phyloP scores from a whole-genome alignment of 2,113 vertebrate species.

The Genyomyrus donnyi region DNA sequence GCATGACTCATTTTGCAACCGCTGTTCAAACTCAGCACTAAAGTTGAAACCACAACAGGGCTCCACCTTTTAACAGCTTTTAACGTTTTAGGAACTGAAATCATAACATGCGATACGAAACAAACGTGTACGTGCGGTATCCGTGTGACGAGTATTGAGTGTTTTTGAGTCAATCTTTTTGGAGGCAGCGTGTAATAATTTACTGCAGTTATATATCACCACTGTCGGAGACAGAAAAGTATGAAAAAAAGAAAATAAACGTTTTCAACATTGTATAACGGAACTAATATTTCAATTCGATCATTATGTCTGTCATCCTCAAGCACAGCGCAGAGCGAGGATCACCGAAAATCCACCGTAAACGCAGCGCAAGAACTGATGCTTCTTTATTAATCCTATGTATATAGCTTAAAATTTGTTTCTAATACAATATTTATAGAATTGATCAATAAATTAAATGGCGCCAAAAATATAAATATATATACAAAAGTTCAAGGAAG shows the following conservation, averaged over 20 bases:
- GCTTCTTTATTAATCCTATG: background rate
- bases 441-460: background rate
- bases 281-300: background rate
- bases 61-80: background rate
- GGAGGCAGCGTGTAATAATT: background rate
- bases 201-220: background rate
- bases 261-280: background rate
- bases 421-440: background rate
- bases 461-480: background rate
- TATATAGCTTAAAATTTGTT: background rate
- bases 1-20: background rate
- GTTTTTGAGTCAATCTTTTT: background rate
- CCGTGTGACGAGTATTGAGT: background rate
- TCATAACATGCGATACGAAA: background rate
- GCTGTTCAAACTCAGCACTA: background rate
- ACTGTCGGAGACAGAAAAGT: background rate
- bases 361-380: background rate
- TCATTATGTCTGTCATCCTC: background rate
- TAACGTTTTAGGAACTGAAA: background rate
- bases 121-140: background rate
- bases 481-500: conserved; percentile 41
- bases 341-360: background rate
- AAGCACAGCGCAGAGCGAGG: background rate
- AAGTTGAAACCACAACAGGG: background rate
- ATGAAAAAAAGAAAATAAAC: background rate